Evolutionary conservation across 2,797 vertebrate species (phyloP), one percentile per base, ranked within the genome.

Genomic region (Eurystomus glaucurus): DNA sequence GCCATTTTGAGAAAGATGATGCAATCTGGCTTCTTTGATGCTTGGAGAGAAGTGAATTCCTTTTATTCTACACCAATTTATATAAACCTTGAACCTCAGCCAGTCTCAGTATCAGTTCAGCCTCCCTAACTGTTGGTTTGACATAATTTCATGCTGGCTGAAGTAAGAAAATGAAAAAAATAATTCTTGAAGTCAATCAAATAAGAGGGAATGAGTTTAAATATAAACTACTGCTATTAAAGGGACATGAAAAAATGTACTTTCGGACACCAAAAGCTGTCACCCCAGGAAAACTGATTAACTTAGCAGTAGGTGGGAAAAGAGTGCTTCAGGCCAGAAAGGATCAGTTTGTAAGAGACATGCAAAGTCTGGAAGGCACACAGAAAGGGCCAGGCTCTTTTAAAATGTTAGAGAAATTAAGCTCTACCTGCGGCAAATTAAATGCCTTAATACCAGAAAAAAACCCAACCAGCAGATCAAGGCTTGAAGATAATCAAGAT

Each of bases 401-500:
- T 92, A 79, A 96, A 90, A 90, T 68, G 58, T 90, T 82, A n/a
- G 57, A 87, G 43, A 78, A 94, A 95, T 96, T 96, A 96, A 97
- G 60, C 77, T 94, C 25, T 91, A 71, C 92, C 93, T 60, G 91
- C 10, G 94, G 93, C 81, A 87, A 96, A 94, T 94, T 75, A 94
- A 94, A 93, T 97, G n/a, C 77, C 85, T 96, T 94, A 89, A 77
- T 71, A 94, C 37, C 76, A 69, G 35, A 18, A 26, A 26, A 26
- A 70, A 54, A 60, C 2, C 13, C 26, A n/a, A 35, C 13, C 33
- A 39, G 9, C 14, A 90, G 80, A 92, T 51, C 74, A 85, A 74
- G 79, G 37, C 58, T 84, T 90, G 64, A 62, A 93, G 79, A 82
- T 48, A 89, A 65, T 82, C 21, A 80, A 72, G 51, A 48, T 68